phyloP scores from a whole-genome alignment of 2,888 invertebrate genomes.

The Thumatha senex region DNA sequence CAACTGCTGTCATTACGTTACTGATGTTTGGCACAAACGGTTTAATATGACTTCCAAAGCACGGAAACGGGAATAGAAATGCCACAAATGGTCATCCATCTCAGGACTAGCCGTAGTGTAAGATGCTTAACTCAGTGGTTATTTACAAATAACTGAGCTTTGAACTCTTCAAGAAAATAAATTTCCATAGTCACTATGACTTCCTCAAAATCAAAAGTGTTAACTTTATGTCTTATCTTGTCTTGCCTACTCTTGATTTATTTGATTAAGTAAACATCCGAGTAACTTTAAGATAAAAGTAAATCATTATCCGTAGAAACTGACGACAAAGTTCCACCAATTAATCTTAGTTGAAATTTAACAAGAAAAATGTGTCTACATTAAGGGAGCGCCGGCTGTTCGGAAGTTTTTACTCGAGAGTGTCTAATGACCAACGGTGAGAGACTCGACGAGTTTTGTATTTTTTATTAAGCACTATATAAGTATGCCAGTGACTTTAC shows the following conservation, averaged over 20 bases:
- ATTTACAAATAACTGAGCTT: no score
- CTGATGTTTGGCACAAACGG: no score
- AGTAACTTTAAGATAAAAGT: constrained; percentile 15
- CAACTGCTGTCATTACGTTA: no score
- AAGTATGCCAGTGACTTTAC: constrained; percentile 38
- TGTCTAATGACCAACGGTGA: constrained; percentile 55
- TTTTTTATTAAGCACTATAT: constrained; percentile 63
- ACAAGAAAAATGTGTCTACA: constrained; percentile 47
- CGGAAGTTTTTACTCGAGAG: constrained; percentile 46
- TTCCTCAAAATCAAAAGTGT: not conserved
- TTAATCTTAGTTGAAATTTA: constrained; percentile 47
- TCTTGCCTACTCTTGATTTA: not conserved
- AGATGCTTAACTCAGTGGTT: no score
- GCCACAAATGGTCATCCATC: no score
- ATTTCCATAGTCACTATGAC: not conserved
- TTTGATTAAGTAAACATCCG: constrained; percentile 8
- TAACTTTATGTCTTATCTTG: not conserved
- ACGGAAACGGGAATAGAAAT: no score
- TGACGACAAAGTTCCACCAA: constrained; percentile 46
- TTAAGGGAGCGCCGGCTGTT: constrained; percentile 42
- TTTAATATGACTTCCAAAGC: no score
- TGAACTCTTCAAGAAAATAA: no score
- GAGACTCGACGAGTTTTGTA: constrained; percentile 54
- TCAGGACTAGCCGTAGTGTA: no score
- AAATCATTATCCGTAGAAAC: constrained; percentile 28